Evolutionary conservation across 2,113 vertebrate genomes (phyloP), one percentile per base, ranked within the genome.

Genomic region (Heterotilapia buettikoferi): DNA sequence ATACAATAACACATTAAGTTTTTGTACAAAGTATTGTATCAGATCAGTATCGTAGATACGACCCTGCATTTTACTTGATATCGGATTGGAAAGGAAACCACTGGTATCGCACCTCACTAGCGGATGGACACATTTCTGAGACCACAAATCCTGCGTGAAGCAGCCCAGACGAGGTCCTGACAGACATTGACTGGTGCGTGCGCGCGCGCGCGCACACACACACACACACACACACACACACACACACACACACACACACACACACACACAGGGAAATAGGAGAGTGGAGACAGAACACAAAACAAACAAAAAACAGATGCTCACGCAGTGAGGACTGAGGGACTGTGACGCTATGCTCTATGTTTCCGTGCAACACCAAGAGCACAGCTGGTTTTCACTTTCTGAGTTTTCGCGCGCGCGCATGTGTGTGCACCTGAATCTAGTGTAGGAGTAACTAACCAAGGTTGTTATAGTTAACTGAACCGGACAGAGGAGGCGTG

Each of bases 201-300:
- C 47, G 1, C 45, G 0, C 45, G 0, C 43, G 0, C 6, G 0
- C 7, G 5, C 16, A 18, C 6, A 18, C 47, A 47, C 45, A 9
- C 19, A 52, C 50, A 43, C 40, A 5, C 11, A 12, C 11, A 9
- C 16, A 3, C 3, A 9, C 50, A 5, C 16, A 3, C 47, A 2
- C 9, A 6, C 5, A 1, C 3, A 52, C 19, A 53, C 21, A 56
- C 5, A 9, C 4, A 53, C 9, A 6, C 50, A 1, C 3, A 52
- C 19, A 53, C 21, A 56, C 5, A 9, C 4, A 53, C 9, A 6
- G 50, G 50, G 9, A 53, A 53, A 10, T 53, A 9, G 19, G 50
- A 59, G 16, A 16, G 26, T 59, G 56, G 56, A 5, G 56, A 59
- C 56, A 29, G 7, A 59, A 29, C 56, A 59, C 4, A 29, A 57